A percentile compares a stretch with the other conserved stretches of the same genome.
These are phyloP conservation scores for Musca domestica DNA, from an alignment of 1,140 invertebrate genomes.

Conservation along the genomic window DNA sequence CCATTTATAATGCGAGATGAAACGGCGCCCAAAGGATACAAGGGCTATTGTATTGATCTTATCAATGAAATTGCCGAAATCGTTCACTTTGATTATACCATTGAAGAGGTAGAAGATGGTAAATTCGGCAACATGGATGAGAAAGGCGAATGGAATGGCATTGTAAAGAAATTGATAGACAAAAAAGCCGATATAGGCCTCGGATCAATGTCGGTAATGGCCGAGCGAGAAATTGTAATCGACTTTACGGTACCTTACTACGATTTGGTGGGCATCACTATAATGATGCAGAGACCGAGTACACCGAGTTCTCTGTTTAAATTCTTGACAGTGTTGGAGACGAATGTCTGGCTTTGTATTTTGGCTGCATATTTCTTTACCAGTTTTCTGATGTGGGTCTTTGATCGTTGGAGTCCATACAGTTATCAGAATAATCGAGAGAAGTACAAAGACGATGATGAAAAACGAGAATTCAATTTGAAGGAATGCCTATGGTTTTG, in stretches of 20 bases:
- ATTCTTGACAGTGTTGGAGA: constrained; percentile 94
- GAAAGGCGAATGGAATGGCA: constrained; percentile 86
- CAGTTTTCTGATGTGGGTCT: constrained; percentile 91
- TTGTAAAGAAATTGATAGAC: constrained; percentile 86
- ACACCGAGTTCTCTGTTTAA: constrained; percentile 88
- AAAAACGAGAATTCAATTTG: constrained; percentile 91
- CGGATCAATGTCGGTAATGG: constrained; percentile 87
- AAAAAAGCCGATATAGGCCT: constrained; percentile 89
- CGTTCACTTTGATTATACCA: constrained; percentile 86
- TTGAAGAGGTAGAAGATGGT: constrained; percentile 73
- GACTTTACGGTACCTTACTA: constrained; percentile 96
- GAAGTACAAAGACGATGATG: constrained; percentile 90
- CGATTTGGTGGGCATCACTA: constrained; percentile 90
- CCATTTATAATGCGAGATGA: constrained; percentile 82
- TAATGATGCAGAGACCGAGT: constrained; percentile 64
- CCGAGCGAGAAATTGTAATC: constrained; percentile 89
- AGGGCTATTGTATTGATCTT: constrained; percentile 92
- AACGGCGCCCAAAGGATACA: constrained; percentile 65
- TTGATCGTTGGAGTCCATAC: constrained; percentile 95
- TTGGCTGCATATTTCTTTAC: constrained; percentile 93
- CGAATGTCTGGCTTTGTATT: constrained; percentile 95
- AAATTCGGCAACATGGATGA: constrained; percentile 84
- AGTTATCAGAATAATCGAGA: constrained; percentile 93
- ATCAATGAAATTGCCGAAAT: constrained; percentile 79
- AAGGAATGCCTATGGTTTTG: constrained; percentile 99